Percentiles rank a stretch among this genome's conserved stretches.
phyloP scores from a whole-genome alignment of 2,797 vertebrate species.

The Acrocephalus scirpaceus region DNA sequence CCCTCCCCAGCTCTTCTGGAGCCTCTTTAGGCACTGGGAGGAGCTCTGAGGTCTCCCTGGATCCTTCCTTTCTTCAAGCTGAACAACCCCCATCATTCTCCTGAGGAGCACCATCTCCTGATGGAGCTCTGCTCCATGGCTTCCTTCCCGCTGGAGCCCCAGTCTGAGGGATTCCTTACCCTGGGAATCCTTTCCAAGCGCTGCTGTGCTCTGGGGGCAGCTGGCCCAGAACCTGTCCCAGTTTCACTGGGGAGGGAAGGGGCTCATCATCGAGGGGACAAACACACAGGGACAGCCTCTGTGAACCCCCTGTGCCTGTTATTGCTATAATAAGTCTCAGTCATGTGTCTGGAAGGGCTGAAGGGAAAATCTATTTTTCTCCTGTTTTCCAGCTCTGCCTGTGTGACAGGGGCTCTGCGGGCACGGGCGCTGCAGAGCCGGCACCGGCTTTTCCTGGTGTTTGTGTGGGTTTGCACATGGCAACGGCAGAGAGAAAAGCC shows the following conservation, averaged over 20 bases:
- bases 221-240: neutral
- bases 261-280: neutral
- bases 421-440: neutral
- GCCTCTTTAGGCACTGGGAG: neutral
- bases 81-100: neutral
- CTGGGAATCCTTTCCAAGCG: fast-evolving
- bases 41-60: neutral
- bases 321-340: conserved; percentile 51
- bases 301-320: neutral
- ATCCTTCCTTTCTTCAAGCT: neutral
- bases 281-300: neutral
- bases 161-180: neutral
- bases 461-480: conserved; percentile 68
- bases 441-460: conserved; percentile 38
- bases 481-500: conserved; percentile 25
- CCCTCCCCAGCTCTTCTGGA: neutral
- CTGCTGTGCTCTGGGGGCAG: neutral
- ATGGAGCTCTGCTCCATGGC: neutral
- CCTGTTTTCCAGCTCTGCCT: conserved; percentile 29
- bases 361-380: conserved; percentile 63
- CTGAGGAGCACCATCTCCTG: neutral
- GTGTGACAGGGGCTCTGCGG: conserved; percentile 44
- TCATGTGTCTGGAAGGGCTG: conserved; percentile 60
- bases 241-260: neutral
- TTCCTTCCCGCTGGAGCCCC: neutral